Evolutionary conservation across 2,888 invertebrate species (phyloP), one percentile per base, ranked within the genome.

Genomic region (Phalangium opilio): DNA sequence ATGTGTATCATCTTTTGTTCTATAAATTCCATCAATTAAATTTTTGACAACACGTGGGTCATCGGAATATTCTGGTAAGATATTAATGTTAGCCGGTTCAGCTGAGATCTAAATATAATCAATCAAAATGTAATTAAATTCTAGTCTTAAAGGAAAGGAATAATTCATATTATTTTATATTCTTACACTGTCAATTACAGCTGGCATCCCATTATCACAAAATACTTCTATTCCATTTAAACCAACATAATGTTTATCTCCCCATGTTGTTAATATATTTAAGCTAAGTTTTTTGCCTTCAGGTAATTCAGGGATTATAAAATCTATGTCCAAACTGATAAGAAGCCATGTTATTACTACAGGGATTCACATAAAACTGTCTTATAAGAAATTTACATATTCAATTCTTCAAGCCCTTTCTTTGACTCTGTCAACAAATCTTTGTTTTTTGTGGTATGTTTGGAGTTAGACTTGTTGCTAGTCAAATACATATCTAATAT

Each of bases 171-270:
- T 8, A 27, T 27, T 36, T 36, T 17, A 59, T 19, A 39, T 19
- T 27, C 12, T 41, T 53, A 81, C 81, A 71, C 77, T 75, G 61
- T 74, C 70, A 48, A 81, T 69, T 43, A 63, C 60, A 2, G 76
- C 73, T 32, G 70, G 66, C 52, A 73, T 69, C 10, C 83, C 83
- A 43, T 69, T 67, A 14, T 68, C 66, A 51, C 76, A 75, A 62
- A 81, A 84, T 51, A 83, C 66, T 64, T 84, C 83, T 45, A 84
- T 73, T 2, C 83, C 83, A 61, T 82, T 83, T 46, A 84, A 64
- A 1, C 83, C 84, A 12, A 84, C 78, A 57, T 80, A 77, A 64
- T 81, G 76, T 56, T 75, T 75, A 62, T 84, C 84, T 8, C 83
- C 84, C 84, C 84, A 84, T 27, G 83, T 81, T 15, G 73, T 73